These are phyloP conservation scores for Psittacula echo DNA, from an alignment of 2,797 vertebrate genomes.

Conservation along the genomic window DNA sequence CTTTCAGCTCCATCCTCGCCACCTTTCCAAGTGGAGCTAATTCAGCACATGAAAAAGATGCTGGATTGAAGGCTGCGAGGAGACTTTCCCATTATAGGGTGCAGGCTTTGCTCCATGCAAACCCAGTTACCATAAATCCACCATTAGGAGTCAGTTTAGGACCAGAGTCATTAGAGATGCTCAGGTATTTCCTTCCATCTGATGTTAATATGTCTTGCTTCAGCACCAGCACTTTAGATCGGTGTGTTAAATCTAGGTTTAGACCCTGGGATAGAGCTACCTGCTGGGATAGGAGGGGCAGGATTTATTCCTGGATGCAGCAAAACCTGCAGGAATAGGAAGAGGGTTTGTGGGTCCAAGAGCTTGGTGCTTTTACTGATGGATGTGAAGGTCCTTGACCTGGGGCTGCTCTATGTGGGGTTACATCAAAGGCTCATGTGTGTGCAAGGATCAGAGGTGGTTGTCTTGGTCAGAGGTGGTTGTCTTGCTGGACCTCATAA, in stretches of 20 bases:
- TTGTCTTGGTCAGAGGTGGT: background rate
- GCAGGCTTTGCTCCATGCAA: background rate
- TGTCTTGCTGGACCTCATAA: background rate
- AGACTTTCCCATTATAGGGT: background rate
- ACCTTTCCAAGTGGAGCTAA: background rate
- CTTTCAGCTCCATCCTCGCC: background rate
- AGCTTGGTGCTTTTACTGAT: rapidly evolving
- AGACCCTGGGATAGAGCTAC: background rate
- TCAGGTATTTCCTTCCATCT: background rate
- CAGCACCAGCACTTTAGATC: background rate
- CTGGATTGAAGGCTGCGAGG: background rate
- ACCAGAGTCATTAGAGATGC: background rate
- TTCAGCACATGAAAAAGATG: background rate
- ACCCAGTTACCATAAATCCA: background rate
- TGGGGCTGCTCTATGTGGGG: background rate
- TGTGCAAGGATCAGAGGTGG: background rate
- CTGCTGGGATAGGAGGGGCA: background rate
- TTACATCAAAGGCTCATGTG: rapidly evolving
- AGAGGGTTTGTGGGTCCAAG: background rate
- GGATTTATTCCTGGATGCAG: background rate
- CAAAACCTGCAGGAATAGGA: background rate
- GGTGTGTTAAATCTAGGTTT: background rate
- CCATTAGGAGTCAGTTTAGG: background rate
- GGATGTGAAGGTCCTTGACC: background rate
- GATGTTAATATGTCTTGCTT: rapidly evolving